A percentile compares a stretch with the other conserved stretches of the same genome.
Conservation (phyloP, 2,888 invertebrate genomes). For the Scaeva pyrastri region DNA sequence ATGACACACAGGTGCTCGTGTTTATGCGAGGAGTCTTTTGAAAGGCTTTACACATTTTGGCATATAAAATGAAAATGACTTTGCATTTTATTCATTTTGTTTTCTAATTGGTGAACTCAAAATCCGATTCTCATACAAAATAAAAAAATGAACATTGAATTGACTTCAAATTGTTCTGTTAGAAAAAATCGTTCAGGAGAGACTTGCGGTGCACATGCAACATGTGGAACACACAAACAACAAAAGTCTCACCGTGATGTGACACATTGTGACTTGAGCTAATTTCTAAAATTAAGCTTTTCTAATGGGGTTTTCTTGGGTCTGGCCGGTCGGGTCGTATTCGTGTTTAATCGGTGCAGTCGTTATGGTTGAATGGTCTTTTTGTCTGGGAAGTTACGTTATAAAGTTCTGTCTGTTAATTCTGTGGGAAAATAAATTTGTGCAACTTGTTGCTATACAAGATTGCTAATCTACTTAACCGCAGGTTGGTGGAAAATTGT, state of each 20-base stretch:
- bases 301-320: constrained; percentile 30
- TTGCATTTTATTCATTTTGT: constrained; percentile 9
- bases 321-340: no score
- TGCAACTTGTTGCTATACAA: neutral
- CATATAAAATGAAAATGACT: constrained; percentile 36
- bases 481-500: no score
- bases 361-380: constrained; percentile 1
- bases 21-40: constrained; percentile 11
- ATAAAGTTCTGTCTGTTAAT: neutral
- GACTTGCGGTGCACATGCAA: constrained; percentile 5
- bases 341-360: neutral
- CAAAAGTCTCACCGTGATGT: constrained; percentile 14
- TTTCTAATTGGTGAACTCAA: constrained; percentile 36
- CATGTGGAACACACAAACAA: neutral
- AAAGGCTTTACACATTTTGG: constrained; percentile 25
- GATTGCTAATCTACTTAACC: neutral
- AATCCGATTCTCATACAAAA: constrained; percentile 37
- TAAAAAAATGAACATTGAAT: no score
- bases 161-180: constrained; percentile 7
- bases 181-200: neutral
- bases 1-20: constrained; percentile 34
- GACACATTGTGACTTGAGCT: constrained; percentile 32
- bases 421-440: constrained; percentile 5
- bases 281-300: constrained; percentile 39
- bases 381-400: neutral